Evolutionary conservation across 1,140 invertebrate genomes (phyloP).

Genomic region (Panulirus ornatus): DNA sequence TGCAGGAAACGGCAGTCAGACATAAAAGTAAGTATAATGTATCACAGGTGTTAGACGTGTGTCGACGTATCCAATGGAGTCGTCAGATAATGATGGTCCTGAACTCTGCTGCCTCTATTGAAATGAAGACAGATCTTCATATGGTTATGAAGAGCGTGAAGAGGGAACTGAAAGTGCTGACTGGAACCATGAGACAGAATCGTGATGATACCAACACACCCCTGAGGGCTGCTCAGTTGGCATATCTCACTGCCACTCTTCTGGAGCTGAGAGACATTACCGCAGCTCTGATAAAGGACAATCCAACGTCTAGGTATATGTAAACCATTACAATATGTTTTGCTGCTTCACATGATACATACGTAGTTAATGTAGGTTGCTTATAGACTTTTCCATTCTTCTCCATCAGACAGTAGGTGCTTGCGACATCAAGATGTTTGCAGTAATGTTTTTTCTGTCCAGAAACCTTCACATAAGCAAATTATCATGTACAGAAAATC

Average conservation of each 20-base stretch:
- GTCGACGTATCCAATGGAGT: slow-evolving; percentile 56
- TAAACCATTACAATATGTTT: too few species aligned
- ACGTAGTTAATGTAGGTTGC: too few species aligned
- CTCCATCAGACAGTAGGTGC: too few species aligned
- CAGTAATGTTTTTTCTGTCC: too few species aligned
- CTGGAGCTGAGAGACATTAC: slow-evolving; percentile 53
- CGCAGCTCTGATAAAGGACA: slow-evolving; percentile 25
- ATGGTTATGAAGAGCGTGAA: not conserved
- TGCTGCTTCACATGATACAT: too few species aligned
- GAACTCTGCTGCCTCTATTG: not conserved
- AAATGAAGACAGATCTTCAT: slow-evolving; percentile 10
- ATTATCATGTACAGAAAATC: too few species aligned
- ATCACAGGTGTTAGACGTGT: slow-evolving; percentile 55
- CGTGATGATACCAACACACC: not conserved
- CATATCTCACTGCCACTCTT: slow-evolving; percentile 40
- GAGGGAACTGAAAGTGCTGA: slow-evolving; percentile 34
- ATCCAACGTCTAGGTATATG: slow-evolving; percentile 32
- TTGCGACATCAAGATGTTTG: too few species aligned
- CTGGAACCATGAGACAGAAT: not conserved
- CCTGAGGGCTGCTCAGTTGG: slow-evolving; percentile 12
- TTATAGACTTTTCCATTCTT: too few species aligned
- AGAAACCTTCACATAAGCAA: too few species aligned
- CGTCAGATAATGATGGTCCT: not conserved
- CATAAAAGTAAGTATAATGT: too few species aligned
- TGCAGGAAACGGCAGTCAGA: too few species aligned